Evolutionary conservation across 2,113 vertebrate species (phyloP), one percentile per base, ranked within the genome.

Genomic region (Cichladusa arquata): DNA sequence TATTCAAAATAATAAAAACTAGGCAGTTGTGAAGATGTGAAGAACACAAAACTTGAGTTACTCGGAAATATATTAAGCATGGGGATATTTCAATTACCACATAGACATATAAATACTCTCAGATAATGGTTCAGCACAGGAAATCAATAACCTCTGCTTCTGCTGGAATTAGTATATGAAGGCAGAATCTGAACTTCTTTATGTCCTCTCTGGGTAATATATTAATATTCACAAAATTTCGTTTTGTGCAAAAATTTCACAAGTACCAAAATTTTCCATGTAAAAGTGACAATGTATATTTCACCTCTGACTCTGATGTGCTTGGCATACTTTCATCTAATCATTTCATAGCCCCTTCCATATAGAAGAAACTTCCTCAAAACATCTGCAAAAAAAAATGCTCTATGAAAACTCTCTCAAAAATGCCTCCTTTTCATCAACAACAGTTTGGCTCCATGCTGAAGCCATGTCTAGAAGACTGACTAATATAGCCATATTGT

Each of bases 401-500:
- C 19, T 14, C 38, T 72, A 25, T 70, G 71, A 70, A 86, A 73
- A 73, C 36, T 65, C 53, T 42, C 38, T 47, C 44, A 34, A 86
- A 91, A 90, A 58, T 69, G 65, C 78, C 47, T 58, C 50, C n/a
- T 94, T 95, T 62, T 84, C 62, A n/a, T 34, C 48, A 42, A 48
- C 71, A 88, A 42, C 54, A 33, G 28, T 86, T 92, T 82, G 79
- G 71, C 85, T 90, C n/a, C 71, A n/a, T 42, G 34, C 84, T 76
- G 91, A 67, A 91, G 61, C 78, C 84, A 58, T 28, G 38, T 86
- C 94, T 94, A 19, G 61, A 82, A 90, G 90, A 28, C 84, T 93
- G 90, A 95, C 94, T 94, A 94, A 95, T 94, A 91, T 11, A 94
- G 81, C 87, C 87, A 82, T 94, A 93, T 82, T 94, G 93, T 95